Base-by-base conservation (phyloP, 2,888 invertebrate species). In the Spodoptera exigua region DNA sequence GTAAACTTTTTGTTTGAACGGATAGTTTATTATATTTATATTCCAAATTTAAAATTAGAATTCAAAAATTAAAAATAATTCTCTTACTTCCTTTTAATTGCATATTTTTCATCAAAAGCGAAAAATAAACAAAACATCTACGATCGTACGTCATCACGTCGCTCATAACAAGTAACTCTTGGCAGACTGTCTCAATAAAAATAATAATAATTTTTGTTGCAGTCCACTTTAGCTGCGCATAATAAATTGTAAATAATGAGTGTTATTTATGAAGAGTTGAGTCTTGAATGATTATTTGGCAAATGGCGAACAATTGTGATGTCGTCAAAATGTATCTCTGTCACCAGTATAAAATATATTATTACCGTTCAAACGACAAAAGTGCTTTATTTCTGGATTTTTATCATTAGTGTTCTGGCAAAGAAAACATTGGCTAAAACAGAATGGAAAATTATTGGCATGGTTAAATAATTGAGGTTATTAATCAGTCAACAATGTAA, bases 231-330 rank as follows among this genome's bases (percentile, higher is more conserved):
- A 14, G 58, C 39, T 71, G 34, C 41, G 46, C 35, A 21, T 34
- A 56, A 72, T 49, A 47, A 52, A 52, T 52, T 61, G 34, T 54
- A 40, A 66, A 36, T 67, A 58, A 72, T 72, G 36, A 40, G 14
- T 17, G 17, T 66, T 41, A 49, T 67, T 66, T 71, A 72, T 67
- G 60, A 57, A 40, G 58, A 58, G 47, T 27, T 27, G 36, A 58
- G 18, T 41, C 34, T 58, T 72, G 67, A 66, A 44, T 66, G 73
- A 67, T 72, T 58, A 59, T 66, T 72, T 67, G 67, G 73, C 67
- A 65, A 67, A 72, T 67, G 60, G 36, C 14, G 16, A n/a, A 52
- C 56, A 48, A 54, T 61, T 44, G 43, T 12, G 53, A 18, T 49
- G 37, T 70, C 52, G 13, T 43, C 48, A 46, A 16, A 56, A 65